Evolutionary conservation across 37 sponge, comb jelly and placozoan species (phyloP).

Genomic region (Haliclona indistincta): DNA sequence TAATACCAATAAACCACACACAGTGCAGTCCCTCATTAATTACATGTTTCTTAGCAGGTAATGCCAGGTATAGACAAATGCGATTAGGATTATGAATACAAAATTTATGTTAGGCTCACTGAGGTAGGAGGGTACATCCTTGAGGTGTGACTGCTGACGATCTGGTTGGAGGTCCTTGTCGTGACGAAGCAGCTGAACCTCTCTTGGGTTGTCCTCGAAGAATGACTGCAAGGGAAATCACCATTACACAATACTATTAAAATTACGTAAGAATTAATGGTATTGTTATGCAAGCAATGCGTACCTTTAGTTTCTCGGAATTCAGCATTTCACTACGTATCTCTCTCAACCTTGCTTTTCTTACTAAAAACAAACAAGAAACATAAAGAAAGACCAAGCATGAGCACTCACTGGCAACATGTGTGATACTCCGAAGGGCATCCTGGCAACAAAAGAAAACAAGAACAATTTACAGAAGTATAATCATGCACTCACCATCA

Average conservation of each 20-base stretch:
- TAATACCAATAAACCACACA: too few species aligned
- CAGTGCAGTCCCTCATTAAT: too few species aligned
- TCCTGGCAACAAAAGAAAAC: background rate
- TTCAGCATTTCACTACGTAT: constrained; percentile 90
- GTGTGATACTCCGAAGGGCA: background rate
- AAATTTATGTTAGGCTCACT: constrained; percentile 36
- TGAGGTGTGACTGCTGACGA: constrained; percentile 82
- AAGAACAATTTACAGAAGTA: background rate
- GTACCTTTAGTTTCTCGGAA: constrained; percentile 91
- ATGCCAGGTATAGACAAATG: background rate
- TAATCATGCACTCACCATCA: constrained; percentile 45
- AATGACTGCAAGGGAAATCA: too few species aligned
- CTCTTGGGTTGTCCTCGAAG: constrained; percentile 96
- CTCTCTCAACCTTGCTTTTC: constrained; percentile 92
- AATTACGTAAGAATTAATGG: too few species aligned
- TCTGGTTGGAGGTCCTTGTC: constrained; percentile 82
- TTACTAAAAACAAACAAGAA: constrained; percentile 72
- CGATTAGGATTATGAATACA: background rate
- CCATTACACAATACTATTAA: too few species aligned
- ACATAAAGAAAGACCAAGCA: too few species aligned
- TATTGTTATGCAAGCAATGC: too few species aligned
- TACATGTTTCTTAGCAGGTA: background rate
- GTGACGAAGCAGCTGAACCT: constrained; percentile 93
- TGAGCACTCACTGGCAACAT: constrained; percentile 5
- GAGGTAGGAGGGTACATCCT: constrained; percentile 91